Conservation (phyloP, 2,113 vertebrate genomes). For the Ceuthmochares aereus region DNA sequence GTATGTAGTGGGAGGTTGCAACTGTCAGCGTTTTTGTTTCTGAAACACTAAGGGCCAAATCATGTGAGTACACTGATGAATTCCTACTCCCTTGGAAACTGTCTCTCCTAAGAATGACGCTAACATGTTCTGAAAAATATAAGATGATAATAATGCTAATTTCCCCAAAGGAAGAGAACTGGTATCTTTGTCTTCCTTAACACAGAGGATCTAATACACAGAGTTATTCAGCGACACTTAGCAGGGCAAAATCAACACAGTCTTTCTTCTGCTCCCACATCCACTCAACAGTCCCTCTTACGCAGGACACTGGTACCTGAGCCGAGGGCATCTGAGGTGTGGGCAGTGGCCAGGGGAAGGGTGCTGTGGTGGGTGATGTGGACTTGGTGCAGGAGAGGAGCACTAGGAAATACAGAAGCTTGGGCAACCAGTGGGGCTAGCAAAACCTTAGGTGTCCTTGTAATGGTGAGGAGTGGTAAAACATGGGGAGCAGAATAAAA, state of each 20-base stretch:
- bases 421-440: background rate
- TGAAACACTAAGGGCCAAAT: slow-evolving; percentile 11
- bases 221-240: background rate
- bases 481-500: background rate
- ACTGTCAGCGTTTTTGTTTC: slow-evolving; percentile 19
- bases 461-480: background rate
- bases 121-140: background rate
- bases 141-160: background rate
- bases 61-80: slow-evolving; percentile 18
- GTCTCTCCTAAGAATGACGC: background rate
- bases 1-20: slow-evolving; percentile 10
- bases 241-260: background rate
- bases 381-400: background rate
- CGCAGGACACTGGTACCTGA: background rate
- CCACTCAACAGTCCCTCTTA: background rate
- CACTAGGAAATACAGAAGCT: background rate
- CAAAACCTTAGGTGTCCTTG: background rate
- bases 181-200: background rate
- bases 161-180: background rate
- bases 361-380: background rate
- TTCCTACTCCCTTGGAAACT: background rate
- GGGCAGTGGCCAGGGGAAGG: background rate
- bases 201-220: background rate
- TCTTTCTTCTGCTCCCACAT: background rate
- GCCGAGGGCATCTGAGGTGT: rapidly evolving